Evolutionary conservation across 2,113 vertebrate species (phyloP), one percentile per base, ranked within the genome.

Genomic region (Campylorhamphus procurvoides): DNA sequence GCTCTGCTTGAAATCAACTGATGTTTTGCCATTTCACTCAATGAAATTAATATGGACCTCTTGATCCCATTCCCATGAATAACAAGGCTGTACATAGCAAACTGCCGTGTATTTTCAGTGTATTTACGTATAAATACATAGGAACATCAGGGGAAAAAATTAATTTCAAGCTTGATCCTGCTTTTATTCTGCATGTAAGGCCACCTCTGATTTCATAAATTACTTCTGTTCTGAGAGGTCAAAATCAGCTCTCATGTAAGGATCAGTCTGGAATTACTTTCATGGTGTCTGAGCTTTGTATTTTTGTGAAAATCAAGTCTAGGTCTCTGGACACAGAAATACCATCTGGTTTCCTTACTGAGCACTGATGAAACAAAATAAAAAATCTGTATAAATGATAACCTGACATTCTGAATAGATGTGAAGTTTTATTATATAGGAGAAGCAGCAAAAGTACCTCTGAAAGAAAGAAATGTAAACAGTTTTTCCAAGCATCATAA

Each of bases 1-100:
- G 37, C 42, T 87, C 50, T 77, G 59, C 88, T 73, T 78, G 52
- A 93, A 94, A 87, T 90, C 86, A 78, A 86, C 86, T 95, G 83
- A 95, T 93, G 80, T 92, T 95, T 95, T 96, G 94, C 94, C 90
- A 93, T 96, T 92, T 93, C 40, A 64, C 52, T 93, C 92, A 58
- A 67, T 29, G n/a, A 93, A 88, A 64, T 68, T 47, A 49, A 10
- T 47, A 19, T 75, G 64, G 83, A 71, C 79, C 3, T 16, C 91
- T 94, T 94, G 93, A 95, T 96, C 92, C 83, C 49, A 42, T 92
- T 96, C 88, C 96, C 93, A 42, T 93, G 64, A 93, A 86, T 87
- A 95, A 58, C 37, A 83, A 84, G 40, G 44, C 52, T 68, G 40
- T 56, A 75, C 0, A 0, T 56, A 63, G 73, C 82, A 90, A 92